Base-by-base conservation (phyloP, 2,797 vertebrate genomes). In the Anas bahamensis region DNA sequence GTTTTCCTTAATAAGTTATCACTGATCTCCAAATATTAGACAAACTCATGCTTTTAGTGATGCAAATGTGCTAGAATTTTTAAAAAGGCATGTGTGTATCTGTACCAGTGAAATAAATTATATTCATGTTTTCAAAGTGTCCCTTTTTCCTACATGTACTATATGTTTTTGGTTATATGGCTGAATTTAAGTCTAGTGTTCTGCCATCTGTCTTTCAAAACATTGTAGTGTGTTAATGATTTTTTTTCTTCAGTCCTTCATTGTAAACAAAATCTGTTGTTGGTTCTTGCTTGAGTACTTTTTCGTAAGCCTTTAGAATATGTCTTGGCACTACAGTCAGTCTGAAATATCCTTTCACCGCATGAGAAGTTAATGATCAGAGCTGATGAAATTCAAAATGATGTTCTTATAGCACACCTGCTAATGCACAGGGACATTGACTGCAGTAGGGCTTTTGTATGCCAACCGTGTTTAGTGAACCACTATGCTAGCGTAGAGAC, bases 221-320 rank as follows among this genome's bases (percentile, higher is more conserved):
- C 26, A 59, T 33, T 74, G 17, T 71, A 60, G 53, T 79, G 33
- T 84, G 69, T 64, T 87, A 82, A 74, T 86, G 83, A 89, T 78
- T 86, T 95, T 85, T 88, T 85, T 88, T 84, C 82, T 65, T 66
- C 21, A 57, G 60, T 70, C 39, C 42, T 60, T 88, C 33, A 11
- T 72, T 87, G 74, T 88, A 94, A 93, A 94, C 81, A 94, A 95
- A 94, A 94, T 95, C 93, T 96, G 90, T 86, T 94, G 74, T 91
- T 91, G 71, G 23, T 91, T 93, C 86, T 90, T 95, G 86, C 77
- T 86, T 79, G 77, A 88, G 61, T 85, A 85, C 81, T 86, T 93
- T 93, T 88, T 82, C 56, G 61, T 74, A 77, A 88, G 61, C 41
- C 71, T 89, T 93, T 88, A 57, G n/a, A 63, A 24, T 88, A 17